Evolutionary conservation across 2,888 invertebrate genomes (phyloP).

Genomic region (Pseudoips prasinana): DNA sequence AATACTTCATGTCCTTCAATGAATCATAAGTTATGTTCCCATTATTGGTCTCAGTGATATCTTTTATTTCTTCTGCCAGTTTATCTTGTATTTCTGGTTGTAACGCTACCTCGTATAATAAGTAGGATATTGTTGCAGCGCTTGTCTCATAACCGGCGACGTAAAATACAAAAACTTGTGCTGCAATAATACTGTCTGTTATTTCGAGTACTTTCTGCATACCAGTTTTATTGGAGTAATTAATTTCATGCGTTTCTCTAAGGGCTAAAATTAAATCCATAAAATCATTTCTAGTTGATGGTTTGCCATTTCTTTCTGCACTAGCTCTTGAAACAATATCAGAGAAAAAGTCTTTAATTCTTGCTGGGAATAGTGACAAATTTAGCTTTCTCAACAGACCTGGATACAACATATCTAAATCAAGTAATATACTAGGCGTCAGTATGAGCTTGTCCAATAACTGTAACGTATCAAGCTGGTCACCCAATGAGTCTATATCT

Average conservation of each 20-base stretch:
- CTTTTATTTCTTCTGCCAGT: conserved; percentile 45
- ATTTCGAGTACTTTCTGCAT: conserved; percentile 20
- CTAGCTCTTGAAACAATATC: conserved; percentile 22
- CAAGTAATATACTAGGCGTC: conserved; percentile 6
- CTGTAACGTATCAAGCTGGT: conserved; percentile 3
- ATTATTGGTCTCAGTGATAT: conserved; percentile 39
- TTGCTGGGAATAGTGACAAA: conserved; percentile 19
- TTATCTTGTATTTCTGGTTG: conserved; percentile 58
- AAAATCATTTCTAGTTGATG: conserved; percentile 32
- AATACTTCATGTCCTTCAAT: conserved; percentile 53
- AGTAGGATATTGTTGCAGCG: conserved; percentile 31
- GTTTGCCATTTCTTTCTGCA: conserved; percentile 23
- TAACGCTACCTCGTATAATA: conserved; percentile 53
- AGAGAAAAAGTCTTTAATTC: conserved; percentile 18
- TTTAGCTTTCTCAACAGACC: conserved; percentile 30
- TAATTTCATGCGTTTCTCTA: conserved; percentile 17
- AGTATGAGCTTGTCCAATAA: conserved; percentile 15
- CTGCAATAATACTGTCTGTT: conserved; percentile 39
- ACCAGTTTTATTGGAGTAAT: conserved; percentile 6
- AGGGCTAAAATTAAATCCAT: conserved; percentile 41
- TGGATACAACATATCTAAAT: conserved; percentile 33
- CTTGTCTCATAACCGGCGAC: conserved; percentile 65
- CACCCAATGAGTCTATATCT: conserved; percentile 15
- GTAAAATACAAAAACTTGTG: conserved; percentile 52
- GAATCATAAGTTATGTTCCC: conserved; percentile 55